These are phyloP conservation scores for Bambusicola thoracicus DNA, from an alignment of 2,113 vertebrate genomes.

Conservation along the genomic window DNA sequence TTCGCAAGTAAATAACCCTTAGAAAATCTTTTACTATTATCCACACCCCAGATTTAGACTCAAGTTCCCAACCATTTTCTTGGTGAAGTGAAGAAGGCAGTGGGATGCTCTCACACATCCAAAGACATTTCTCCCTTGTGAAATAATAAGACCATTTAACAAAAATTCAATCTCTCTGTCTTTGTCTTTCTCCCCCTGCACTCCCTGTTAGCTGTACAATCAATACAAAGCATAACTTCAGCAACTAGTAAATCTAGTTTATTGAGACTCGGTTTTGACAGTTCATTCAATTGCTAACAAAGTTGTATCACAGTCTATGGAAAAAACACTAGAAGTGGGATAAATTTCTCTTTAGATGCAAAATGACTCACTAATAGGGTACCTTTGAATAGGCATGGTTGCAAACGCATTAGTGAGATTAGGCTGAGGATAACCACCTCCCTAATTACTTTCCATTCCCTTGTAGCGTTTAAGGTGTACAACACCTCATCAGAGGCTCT, in stretches of 20 bases:
- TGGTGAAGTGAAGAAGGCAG: neutral
- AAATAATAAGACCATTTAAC: neutral
- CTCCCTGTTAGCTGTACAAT: neutral
- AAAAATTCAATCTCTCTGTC: neutral
- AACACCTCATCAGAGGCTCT: neutral
- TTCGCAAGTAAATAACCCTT: neutral
- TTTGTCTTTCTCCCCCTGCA: neutral
- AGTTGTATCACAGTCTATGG: neutral
- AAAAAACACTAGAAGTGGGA: neutral
- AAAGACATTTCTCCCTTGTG: neutral
- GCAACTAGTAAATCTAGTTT: conserved; percentile 30
- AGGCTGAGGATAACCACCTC: neutral
- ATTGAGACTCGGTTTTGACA: conserved; percentile 42
- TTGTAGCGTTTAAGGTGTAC: neutral
- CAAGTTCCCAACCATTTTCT: neutral
- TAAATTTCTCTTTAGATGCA: neutral
- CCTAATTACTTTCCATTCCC: neutral
- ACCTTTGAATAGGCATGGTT: neutral
- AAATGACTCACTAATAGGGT: neutral
- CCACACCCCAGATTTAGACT: neutral
- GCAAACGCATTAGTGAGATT: neutral
- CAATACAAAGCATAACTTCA: neutral
- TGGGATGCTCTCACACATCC: neutral
- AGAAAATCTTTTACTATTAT: neutral
- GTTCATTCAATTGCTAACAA: conserved; percentile 10